Evolutionary conservation across 2,888 invertebrate species (phyloP), one percentile per base, ranked within the genome.

Genomic region (Brachyptera putata): DNA sequence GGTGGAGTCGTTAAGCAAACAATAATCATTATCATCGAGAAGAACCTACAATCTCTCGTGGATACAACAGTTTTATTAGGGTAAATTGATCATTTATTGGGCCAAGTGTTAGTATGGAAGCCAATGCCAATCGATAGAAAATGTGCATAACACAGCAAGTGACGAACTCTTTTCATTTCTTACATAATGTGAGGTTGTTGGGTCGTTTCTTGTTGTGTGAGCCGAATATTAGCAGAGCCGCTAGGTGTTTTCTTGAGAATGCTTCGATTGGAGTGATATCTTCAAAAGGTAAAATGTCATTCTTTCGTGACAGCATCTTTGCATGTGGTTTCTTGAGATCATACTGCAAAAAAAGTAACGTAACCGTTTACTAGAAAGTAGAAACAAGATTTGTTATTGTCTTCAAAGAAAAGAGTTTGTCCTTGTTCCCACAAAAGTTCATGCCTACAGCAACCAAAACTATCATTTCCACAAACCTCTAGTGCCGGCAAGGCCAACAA

Each of bases 151-250:
- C n/a, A n/a, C n/a, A n/a, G n/a, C n/a, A n/a, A n/a, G n/a, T n/a
- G n/a, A n/a, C n/a, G n/a, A n/a, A n/a, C n/a, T n/a, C 4, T 11
- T 14, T 53, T 18, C 7, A 53, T 36, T 41, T 25, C 65, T 70
- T 68, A 78, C 95, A 96, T 57, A 97, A 72, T 26, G 96, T 79
- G 46, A 98, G 75, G 76, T 96, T 97, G 71, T 96, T 84, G 0
- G 97, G 97, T 13, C 96, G 80, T 73, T 99, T 99, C 75, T 99
- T 99, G 56, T 88, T 91, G 71, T 96, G 91, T 1, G 91, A 90
- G 2, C 89, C 93, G 71, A 96, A 89, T 65, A 91, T 83, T 75
- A 99, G 99, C 25, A 98, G 74, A 0, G 95, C 85, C 13, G 92
- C 84, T 75, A 98, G 94, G 71, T 88, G 84, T 75, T 95, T 96